A percentile compares a stretch with the other conserved stretches of the same genome.
phyloP scores from a whole-genome alignment of 53 echinoderm and acorn worm species.

The Crossaster papposus region DNA sequence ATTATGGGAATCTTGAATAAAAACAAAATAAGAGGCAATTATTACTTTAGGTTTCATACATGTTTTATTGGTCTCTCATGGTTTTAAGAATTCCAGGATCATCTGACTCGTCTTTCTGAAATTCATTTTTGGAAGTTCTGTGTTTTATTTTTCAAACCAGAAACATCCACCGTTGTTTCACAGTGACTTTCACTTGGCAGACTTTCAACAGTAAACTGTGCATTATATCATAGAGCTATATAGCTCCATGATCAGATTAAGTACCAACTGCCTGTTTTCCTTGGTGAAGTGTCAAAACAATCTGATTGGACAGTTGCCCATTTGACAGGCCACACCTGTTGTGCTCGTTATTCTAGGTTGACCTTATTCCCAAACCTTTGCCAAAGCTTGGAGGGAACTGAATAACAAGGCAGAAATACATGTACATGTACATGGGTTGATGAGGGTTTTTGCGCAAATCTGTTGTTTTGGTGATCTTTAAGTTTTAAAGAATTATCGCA shows the following conservation, averaged over 20 bases:
- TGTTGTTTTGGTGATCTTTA: no score
- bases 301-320: background rate
- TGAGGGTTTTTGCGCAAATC: no score
- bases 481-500: no score
- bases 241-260: no score
- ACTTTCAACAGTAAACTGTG: background rate
- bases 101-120: background rate
- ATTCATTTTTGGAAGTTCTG: background rate
- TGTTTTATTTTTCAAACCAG: no score
- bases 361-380: background rate
- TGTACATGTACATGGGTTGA: no score
- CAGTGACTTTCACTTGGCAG: background rate
- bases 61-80: background rate
- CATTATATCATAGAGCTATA: no score
- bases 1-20: no score
- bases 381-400: background rate
- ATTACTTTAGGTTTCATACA: background rate
- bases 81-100: background rate
- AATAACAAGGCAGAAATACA: background rate
- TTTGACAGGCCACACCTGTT: constrained; percentile 7
- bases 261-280: background rate
- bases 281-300: background rate
- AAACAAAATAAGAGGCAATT: no score
- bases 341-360: background rate
- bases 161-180: background rate